Evolutionary conservation across 2,113 vertebrate species (phyloP), one percentile per base, ranked within the genome.

Genomic region (Tapirus terrestris): DNA sequence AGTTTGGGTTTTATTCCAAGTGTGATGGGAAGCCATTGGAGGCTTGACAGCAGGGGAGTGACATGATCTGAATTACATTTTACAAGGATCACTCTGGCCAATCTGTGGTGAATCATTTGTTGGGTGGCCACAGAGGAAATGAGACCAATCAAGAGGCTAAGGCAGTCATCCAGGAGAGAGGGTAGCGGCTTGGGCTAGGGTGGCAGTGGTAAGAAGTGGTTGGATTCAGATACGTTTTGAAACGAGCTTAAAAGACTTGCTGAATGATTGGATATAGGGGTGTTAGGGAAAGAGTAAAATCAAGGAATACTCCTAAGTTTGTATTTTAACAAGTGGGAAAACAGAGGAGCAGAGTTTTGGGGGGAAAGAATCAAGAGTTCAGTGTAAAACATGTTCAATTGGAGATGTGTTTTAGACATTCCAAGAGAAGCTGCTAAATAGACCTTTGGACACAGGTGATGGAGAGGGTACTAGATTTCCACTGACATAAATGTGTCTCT

Each of bases 81-180:
- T 80, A 80, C 61, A 79, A 45, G 48, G 39, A 89, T 88, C 13
- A 20, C 76, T 73, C 29, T 81, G 82, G 67, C 82, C 70, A 60
- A 68, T 95, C 29, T 81, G 87, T 53, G 65, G 72, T 61, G 73
- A 93, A 95, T 85, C 65, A 85, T 75, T 80, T 95, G 23, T 85
- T 84, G 67, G 21, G 67, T 65, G 61, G 14, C 60, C 17, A 58
- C 60, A 81, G 51, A 91, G 43, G 86, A 95, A 76, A 91, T 21
- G 48, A 75, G n/a, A 68, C 10, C 23, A 90, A 73, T 67, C 65
- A 73, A 39, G 45, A 72, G 39, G 48, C 36, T 51, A 60, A 13
- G 21, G 23, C 33, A 68, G 68, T 90, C 67, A 80, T 80, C 58
- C 65, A 60, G 36, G 48, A 90, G 6, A 23, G 21, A 92, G n/a